A percentile compares a stretch with the other conserved stretches of the same genome.
phyloP scores from a whole-genome alignment of 2,888 invertebrate species.

The Oligia strigilis region DNA sequence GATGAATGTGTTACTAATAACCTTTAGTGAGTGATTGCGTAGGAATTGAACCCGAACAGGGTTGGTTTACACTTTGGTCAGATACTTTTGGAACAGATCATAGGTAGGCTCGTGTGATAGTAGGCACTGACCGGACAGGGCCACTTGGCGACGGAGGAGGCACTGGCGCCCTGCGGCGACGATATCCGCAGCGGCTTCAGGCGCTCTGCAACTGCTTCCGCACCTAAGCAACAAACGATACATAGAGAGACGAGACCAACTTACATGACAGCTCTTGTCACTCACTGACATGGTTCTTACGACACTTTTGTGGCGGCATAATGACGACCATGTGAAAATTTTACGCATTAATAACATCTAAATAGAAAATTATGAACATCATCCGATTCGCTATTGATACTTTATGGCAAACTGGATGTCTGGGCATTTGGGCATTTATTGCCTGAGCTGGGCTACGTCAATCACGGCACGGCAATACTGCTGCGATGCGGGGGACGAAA shows the following conservation, averaged over 20 bases:
- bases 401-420: background rate
- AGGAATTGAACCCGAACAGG: background rate
- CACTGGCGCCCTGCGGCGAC: constrained; percentile 81
- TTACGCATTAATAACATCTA: background rate
- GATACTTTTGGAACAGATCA: background rate
- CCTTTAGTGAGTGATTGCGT: background rate
- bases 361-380: background rate
- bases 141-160: constrained; percentile 87
- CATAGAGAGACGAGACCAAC: background rate
- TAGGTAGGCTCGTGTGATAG: background rate
- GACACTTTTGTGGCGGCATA: background rate
- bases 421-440: background rate
- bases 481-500: background rate
- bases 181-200: constrained; percentile 85
- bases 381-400: background rate
- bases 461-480: background rate
- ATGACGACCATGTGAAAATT: too few relatives aligned
- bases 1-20: background rate
- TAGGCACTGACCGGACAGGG: constrained; percentile 88
- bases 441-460: background rate
- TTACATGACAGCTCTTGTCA: background rate
- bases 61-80: background rate
- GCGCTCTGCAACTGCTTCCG: constrained; percentile 82
- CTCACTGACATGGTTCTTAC: background rate
- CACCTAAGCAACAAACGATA: constrained; percentile 69